Percentiles rank a stretch among this genome's conserved stretches.
These are phyloP conservation scores for Eublepharis macularius DNA, from an alignment of 2,113 vertebrate species.

Conservation along the genomic window DNA sequence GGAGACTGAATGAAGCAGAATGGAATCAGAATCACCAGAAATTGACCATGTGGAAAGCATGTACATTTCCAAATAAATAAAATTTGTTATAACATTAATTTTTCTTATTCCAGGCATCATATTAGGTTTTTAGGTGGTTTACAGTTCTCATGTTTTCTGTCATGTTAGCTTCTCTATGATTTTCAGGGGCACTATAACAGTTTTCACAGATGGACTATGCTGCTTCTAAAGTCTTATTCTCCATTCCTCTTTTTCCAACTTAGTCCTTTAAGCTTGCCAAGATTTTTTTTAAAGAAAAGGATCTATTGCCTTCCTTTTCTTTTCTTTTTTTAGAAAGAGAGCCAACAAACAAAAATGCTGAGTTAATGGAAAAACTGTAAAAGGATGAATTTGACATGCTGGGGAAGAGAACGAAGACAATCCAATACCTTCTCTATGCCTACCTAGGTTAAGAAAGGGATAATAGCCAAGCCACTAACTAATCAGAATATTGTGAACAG, in stretches of 20 bases:
- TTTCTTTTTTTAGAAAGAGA: neutral
- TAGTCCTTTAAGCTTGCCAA: neutral
- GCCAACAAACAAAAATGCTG: constrained; percentile 18
- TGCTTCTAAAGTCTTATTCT: neutral
- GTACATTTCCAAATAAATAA: too few relatives aligned
- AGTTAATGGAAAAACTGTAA: constrained; percentile 24
- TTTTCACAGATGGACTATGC: neutral
- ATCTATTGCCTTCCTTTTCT: neutral
- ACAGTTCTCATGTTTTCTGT: neutral
- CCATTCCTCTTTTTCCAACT: neutral
- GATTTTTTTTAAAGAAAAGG: neutral
- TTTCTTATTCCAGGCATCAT: neutral
- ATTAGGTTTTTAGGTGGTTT: neutral
- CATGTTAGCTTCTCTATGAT: neutral
- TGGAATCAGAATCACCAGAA: too few relatives aligned
- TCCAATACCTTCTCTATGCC: constrained; percentile 19
- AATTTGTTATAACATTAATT: neutral
- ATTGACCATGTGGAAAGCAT: too few relatives aligned
- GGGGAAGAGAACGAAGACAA: constrained; percentile 43
- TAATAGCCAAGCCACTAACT: constrained; percentile 52
- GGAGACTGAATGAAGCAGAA: too few relatives aligned
- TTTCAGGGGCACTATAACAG: neutral
- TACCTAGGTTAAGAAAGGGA: constrained; percentile 29
- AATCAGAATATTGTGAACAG: constrained; percentile 57
- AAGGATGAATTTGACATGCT: constrained; percentile 11